phyloP scores from a whole-genome alignment of 2,888 invertebrate species.

The Scrobipalpa costella region DNA sequence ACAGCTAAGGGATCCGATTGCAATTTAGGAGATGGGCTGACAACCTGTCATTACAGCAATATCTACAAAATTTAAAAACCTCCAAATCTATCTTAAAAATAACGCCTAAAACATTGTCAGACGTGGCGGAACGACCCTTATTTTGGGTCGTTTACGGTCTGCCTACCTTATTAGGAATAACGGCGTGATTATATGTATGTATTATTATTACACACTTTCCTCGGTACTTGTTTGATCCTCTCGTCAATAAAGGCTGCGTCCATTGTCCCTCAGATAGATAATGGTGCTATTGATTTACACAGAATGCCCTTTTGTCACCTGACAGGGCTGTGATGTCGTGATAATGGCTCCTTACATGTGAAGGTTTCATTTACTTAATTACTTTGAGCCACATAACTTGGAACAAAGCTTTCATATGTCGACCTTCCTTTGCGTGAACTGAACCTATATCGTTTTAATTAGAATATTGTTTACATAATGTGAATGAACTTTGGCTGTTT shows the following conservation, averaged over 20 bases:
- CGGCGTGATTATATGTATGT: too few relatives aligned
- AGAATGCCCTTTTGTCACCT: conserved; percentile 17
- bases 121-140: too few relatives aligned
- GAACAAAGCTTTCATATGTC: not conserved
- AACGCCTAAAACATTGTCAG: too few relatives aligned
- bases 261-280: conserved; percentile 4
- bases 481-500: too few relatives aligned
- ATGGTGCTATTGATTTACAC: conserved; percentile 15
- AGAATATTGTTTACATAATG: not conserved
- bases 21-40: too few relatives aligned
- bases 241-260: not conserved
- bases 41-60: too few relatives aligned
- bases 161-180: too few relatives aligned
- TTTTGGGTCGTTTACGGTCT: too few relatives aligned
- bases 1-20: too few relatives aligned
- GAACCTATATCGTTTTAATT: conserved; percentile 8
- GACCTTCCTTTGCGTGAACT: not conserved
- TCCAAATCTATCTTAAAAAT: too few relatives aligned
- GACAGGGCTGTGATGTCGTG: not conserved
- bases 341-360: conserved; percentile 3
- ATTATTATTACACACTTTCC: not conserved
- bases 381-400: not conserved
- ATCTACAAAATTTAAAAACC: too few relatives aligned
- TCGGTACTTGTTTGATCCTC: conserved; percentile 6
- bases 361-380: not conserved